Conservation (phyloP, 2,888 invertebrate genomes). For the Athalia cordata region DNA sequence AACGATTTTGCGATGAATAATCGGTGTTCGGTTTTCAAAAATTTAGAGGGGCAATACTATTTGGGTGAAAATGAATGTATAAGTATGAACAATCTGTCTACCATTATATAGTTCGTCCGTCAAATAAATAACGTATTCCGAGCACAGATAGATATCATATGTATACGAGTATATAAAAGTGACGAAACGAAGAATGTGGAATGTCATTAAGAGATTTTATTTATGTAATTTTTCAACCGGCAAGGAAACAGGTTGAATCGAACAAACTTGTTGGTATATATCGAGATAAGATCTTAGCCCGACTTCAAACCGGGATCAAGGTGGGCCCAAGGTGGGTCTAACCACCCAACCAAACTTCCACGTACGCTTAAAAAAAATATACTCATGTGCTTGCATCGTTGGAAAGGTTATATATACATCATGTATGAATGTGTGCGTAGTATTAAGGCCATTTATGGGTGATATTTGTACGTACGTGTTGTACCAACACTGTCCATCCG, state of each 20-base stretch:
- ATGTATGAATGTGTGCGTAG: background rate
- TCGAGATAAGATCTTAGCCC: slow-evolving; percentile 50
- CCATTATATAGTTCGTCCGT: no score
- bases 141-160: background rate
- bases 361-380: no score
- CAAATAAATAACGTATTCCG: background rate
- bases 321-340: slow-evolving; percentile 62
- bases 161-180: background rate
- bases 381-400: no score
- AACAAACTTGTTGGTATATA: slow-evolving; percentile 26
- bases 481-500: background rate
- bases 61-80: no score
- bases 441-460: background rate
- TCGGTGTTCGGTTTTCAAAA: no score
- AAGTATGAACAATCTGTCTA: no score
- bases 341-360: background rate
- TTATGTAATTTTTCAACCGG: slow-evolving; percentile 33
- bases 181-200: slow-evolving; percentile 19
- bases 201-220: slow-evolving; percentile 29
- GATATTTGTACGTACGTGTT: background rate
- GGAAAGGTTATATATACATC: background rate
- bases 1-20: background rate
- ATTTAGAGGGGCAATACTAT: background rate
- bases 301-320: slow-evolving; percentile 51
- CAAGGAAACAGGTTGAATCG: slow-evolving; percentile 32